These are phyloP conservation scores for Oscheius sp. DNA, from an alignment of 2,888 invertebrate genomes.

Conservation along the genomic window DNA sequence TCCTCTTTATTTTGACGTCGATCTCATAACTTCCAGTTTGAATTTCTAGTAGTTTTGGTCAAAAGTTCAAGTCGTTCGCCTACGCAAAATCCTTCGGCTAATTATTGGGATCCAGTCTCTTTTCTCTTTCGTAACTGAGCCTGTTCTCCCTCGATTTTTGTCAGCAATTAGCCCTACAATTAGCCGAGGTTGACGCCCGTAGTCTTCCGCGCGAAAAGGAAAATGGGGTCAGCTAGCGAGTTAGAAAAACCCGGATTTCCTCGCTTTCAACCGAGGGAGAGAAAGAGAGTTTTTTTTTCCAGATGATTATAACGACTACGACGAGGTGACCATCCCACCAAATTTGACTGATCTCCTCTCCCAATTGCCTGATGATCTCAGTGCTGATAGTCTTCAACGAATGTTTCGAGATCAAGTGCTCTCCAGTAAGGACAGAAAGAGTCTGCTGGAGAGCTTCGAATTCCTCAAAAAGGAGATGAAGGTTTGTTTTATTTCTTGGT, in stretches of 20 bases:
- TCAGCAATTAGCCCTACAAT: slow-evolving; percentile 19
- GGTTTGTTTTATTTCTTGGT: neutral
- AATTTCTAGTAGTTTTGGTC: neutral
- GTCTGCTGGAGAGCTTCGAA: slow-evolving; percentile 61
- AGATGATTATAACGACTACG: slow-evolving; percentile 66
- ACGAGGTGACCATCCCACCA: slow-evolving; percentile 67
- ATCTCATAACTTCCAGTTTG: neutral
- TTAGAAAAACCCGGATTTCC: slow-evolving; percentile 9
- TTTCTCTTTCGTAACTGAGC: slow-evolving; percentile 20
- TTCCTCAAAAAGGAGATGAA: slow-evolving; percentile 55
- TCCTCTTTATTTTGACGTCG: neutral
- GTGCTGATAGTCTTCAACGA: slow-evolving; percentile 62
- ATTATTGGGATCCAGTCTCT: too few species aligned
- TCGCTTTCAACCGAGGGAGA: slow-evolving; percentile 12
- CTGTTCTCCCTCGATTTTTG: slow-evolving; percentile 23
- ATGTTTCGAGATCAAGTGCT: slow-evolving; percentile 67
- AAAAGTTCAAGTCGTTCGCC: neutral
- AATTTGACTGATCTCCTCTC: slow-evolving; percentile 66
- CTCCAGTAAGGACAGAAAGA: slow-evolving; percentile 56
- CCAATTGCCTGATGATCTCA: slow-evolving; percentile 65
- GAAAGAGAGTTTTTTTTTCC: slow-evolving; percentile 37
- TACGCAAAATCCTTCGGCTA: neutral
- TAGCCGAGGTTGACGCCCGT: neutral
- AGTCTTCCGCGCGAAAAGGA: neutral
- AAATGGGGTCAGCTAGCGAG: slow-evolving; percentile 21